phyloP scores from a whole-genome alignment of 23 tunicate genomes.

The Botrylloides violaceus region DNA sequence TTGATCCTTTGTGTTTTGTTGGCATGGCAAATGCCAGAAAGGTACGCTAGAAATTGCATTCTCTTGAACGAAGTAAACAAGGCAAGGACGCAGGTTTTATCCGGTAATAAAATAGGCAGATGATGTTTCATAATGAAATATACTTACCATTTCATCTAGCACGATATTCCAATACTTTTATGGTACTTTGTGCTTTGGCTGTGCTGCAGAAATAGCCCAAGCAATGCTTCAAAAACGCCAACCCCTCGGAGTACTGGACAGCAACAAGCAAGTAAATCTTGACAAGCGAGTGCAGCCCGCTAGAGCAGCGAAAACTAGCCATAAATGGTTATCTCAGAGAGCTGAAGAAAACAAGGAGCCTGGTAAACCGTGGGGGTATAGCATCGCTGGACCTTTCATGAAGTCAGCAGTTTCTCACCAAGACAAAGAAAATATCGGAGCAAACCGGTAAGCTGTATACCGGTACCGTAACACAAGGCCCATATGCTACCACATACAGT shows the following conservation, averaged over 20 bases:
- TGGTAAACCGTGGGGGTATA: background rate
- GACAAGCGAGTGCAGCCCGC: conserved; percentile 58
- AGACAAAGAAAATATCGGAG: background rate
- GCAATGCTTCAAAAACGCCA: conserved; percentile 51
- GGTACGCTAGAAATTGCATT: background rate
- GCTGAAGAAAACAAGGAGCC: background rate
- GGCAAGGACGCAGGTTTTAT: no score
- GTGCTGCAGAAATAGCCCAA: no score
- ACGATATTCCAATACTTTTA: no score
- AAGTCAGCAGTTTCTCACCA: background rate
- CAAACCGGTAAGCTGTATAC: background rate
- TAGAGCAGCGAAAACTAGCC: conserved; percentile 85
- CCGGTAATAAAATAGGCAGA: no score
- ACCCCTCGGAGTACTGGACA: conserved; percentile 45
- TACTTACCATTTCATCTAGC: no score
- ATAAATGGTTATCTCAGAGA: conserved; percentile 52
- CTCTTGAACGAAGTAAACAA: background rate
- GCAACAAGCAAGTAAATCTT: conserved; percentile 16
- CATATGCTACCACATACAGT: no score
- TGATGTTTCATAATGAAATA: no score
- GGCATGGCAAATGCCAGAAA: background rate
- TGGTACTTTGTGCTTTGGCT: no score
- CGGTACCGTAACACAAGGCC: no score
- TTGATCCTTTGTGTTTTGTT: background rate
- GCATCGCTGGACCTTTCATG: background rate